Evolutionary conservation across 64 coral and sea anemone species (phyloP), one percentile per base, ranked within the genome.

Genomic region (Porites lutea): DNA sequence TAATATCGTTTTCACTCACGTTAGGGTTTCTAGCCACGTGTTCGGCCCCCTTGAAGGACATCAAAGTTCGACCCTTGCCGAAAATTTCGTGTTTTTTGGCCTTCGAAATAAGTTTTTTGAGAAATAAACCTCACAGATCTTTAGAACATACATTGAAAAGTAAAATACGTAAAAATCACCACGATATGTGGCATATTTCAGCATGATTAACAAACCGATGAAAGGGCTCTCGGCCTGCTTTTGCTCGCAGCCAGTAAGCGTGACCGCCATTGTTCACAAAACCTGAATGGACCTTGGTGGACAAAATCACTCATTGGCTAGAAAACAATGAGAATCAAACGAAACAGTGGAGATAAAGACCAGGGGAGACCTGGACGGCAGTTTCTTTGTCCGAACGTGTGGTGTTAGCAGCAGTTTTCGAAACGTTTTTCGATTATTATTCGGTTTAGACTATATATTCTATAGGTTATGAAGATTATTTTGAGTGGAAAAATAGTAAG

Each of bases 381-480:
- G 82, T 85, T 85, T 85, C 59, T 65, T 66, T 85, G 82, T 13
- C 48, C 59, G 8, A 66, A 66, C 59, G 59, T n/a, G 37, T 44
- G 67, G 48, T 22, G 46, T 53, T 58, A 88, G 69, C 74, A 88
- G 86, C 86, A 12, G 50, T 88, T 88, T 88, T 88, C 86, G 86
- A 88, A 88, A 16, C 21, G 69, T 59, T 88, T 88, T 88, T 14
- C 58, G 13, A 47, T 75, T 74, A 74, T 88, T 88, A 75, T 88
- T 60, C 70, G 19, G 86, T 74, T 84, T 43, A 84, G 66, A 84
- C 59, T 65, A 65, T 19, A 67, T 84, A 67, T 65, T 84, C 48
- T 47, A 84, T 45, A 84, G 81, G 81, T 49, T 84, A 66, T 65
- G 19, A 65, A 65, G 81, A 45, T 84, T 66, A 9, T 84, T 19